Base-by-base conservation (phyloP, 2,113 vertebrate genomes). In the Misgurnus mizolepis region DNA sequence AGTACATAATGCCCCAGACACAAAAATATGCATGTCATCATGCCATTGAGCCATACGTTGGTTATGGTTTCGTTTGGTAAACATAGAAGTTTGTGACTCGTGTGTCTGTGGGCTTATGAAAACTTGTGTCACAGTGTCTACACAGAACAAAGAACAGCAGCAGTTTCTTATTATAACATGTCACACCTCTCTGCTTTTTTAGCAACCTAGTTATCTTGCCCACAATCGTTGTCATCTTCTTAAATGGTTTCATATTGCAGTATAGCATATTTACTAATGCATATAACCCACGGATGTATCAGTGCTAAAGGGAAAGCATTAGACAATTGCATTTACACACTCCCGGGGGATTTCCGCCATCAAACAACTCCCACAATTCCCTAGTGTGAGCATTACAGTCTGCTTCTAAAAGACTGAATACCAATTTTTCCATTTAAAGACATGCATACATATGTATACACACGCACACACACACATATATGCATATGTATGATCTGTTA, bases 281-380 rank as follows among this genome's bases (percentile, higher is more conserved):
- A 50, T 43, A 60, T 67, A 60, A 67, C 18, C 34, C 22, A 9
- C 27, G 27, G 7, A 22, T 47, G 74, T 69, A 84, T 50, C 34
- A 40, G n/a, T 27, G 40, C 53, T 68, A 49, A 79, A 76, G n/a
- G n/a, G 72, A 82, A 84, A 77, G 85, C 71, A 49, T 61, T 62
- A 76, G 79, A 53, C 79, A 67, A 56, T 80, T 71, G 69, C 61
- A 69, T 79, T 40, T 79, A 62, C 14, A 71, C 65, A 39, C 65
- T 79, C 71, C 66, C 69, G 0, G 82, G 85, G 82, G 85, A 82
- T 82, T 86, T 86, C 79, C 80, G 73, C 17, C 68, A 65, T 77
- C 39, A 49, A 60, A 70, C 62, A 74, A 78, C 64, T 56, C 68
- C 45, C 11, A 75, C 67, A 39, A 69, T 60, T 50, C 61, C 15